Conservation (phyloP, 2,888 invertebrate species). For the Xanthostigma xanthostigma region DNA sequence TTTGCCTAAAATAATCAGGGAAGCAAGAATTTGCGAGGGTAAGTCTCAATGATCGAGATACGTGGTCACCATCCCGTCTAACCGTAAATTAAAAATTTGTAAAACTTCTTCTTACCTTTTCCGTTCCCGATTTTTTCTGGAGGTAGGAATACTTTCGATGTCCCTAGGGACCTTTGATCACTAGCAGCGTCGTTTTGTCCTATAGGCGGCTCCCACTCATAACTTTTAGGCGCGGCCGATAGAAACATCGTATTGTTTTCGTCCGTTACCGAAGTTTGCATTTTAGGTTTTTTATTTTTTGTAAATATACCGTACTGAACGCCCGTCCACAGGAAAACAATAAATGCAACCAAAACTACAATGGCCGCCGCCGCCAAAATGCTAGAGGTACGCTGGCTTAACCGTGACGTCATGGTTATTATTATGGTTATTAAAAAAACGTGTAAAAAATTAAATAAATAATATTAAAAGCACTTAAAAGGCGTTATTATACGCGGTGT, state of each 20-base stretch:
- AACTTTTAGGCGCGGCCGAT: too few species aligned
- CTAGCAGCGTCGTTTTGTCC: not conserved
- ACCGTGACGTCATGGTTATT: too few species aligned
- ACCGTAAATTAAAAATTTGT: too few species aligned
- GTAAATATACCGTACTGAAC: not conserved
- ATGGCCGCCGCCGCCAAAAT: not conserved
- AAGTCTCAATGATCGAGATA: too few species aligned
- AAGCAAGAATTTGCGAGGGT: too few species aligned
- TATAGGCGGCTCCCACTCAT: not conserved
- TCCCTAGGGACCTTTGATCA: not conserved
- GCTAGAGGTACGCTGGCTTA: not conserved
- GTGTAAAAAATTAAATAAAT: too few species aligned
- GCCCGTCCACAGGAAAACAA: not conserved
- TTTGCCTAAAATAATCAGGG: too few species aligned
- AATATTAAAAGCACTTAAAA: too few species aligned
- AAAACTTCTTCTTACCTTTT: not conserved
- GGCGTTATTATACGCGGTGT: too few species aligned
- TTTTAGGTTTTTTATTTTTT: not conserved
- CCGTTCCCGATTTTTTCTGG: not conserved
- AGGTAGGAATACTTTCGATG: not conserved
- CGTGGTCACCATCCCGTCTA: too few species aligned
- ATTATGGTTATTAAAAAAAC: too few species aligned
- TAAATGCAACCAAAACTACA: not conserved
- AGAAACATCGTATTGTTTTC: not conserved
- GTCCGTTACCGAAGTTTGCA: not conserved